Evolutionary conservation across 2,797 vertebrate genomes (phyloP), one percentile per base, ranked within the genome.

Genomic region (Amphiprion clarkii): DNA sequence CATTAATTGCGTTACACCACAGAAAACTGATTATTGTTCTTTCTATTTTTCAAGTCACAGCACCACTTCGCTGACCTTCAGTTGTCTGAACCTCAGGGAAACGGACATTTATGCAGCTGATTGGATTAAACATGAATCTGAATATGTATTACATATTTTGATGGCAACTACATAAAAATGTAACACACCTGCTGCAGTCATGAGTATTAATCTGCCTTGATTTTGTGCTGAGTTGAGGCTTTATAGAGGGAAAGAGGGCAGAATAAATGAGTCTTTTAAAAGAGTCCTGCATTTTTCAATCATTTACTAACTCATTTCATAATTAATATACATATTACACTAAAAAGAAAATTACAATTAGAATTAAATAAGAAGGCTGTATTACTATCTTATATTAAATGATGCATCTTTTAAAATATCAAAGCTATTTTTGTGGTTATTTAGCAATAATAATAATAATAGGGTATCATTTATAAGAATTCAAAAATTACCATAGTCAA

Each of bases 401-500:
- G 3, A 33, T 31, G 14, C 51, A 17, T 23, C 27, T 57, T 23
- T 64, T 27, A 5, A 10, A 52, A 59, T 23, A 55, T 40, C 29
- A 56, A 21, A 36, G 31, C 31, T 31, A 31, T 6, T 8, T 36
- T 9, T 36, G 33, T 36, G 8, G 1, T 36, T 36, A 36, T 36
- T 36, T 36, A 55, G 42, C 31, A 6, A 55, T 23, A 55, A 46
- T 36, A 56, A 55, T 62, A 29, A 63, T 68, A 52, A 59, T 48
- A 23, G 25, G 21, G 17, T 27, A 27, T 19, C 2, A 54, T 57
- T 73, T 53, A 6, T 62, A 44, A 58, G 6, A 74, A 78, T 51
- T 39, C 11, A 12, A 33, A 67, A 55, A 73, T 75, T 0, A 68
- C 36, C 25, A 69, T 9, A 65, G 27, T 64, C 57, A 76, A 33